These are phyloP conservation scores for Drosophila teissieri DNA, from an alignment of 1,140 invertebrate species.

Conservation along the genomic window DNA sequence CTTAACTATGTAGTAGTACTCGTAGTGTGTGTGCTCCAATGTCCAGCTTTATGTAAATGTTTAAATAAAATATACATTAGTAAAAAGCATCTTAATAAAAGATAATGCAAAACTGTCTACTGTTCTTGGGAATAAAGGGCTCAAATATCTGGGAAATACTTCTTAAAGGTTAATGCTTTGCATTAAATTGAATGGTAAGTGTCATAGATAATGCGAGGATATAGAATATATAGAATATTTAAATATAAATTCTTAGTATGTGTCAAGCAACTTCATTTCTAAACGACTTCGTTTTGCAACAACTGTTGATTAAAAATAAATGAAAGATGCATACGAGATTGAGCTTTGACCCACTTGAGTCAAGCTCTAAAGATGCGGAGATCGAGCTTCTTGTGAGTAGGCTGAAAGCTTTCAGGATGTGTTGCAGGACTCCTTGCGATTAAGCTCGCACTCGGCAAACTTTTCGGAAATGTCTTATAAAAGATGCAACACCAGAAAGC, in stretches of 20 bases:
- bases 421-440: background rate
- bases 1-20: constrained; percentile 56
- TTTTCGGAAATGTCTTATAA: constrained; percentile 17
- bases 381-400: background rate
- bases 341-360: constrained; percentile 22
- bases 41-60: constrained; percentile 78
- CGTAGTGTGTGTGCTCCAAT: constrained; percentile 72
- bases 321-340: constrained; percentile 20
- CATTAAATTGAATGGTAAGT: no score
- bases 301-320: constrained; percentile 17
- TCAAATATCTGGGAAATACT: background rate
- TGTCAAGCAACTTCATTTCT: no score
- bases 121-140: background rate
- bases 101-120: no score
- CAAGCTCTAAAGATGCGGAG: constrained; percentile 2
- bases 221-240: no score
- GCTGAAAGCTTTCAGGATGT: constrained; percentile 11
- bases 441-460: constrained; percentile 30
- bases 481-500: constrained; percentile 53
- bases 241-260: no score
- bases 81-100: constrained; percentile 11
- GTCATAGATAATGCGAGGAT: no score
- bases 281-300: background rate
- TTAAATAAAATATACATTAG: constrained; percentile 67
- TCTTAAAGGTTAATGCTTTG: no score